Evolutionary conservation across 2,888 invertebrate genomes (phyloP), one percentile per base, ranked within the genome.

Genomic region (Cephus spinipes): DNA sequence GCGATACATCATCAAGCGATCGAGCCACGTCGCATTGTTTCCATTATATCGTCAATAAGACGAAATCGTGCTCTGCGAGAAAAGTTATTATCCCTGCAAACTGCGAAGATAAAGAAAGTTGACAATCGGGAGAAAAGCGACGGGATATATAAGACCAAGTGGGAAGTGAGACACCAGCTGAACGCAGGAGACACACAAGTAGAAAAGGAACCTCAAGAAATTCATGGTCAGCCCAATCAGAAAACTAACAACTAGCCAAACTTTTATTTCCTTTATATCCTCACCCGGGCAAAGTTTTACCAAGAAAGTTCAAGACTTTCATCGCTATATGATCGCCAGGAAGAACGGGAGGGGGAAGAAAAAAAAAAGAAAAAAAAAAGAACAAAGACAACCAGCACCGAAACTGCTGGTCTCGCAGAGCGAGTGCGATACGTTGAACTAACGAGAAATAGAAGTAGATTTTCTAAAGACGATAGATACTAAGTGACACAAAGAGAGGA

Each of bases 361-460:
- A 3, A 32, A 32, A 15, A 40, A 4, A 55, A 12, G 1, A 0
- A 15, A 4, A 4, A 15, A 15, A 55, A 9, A 23, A 23, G 23
- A 23, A 55, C 55, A 2, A 55, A 9, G 55, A 55, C 9, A 55
- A 55, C 23, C 23, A 55, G 23, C 23, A 23, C 23, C 1, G 23
- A 23, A 6, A 55, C 55, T 55, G 55, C 55, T 23, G 9, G 55
- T 9, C 23, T 55, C 9, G 55, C 23, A 55, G 23, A 55, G 23
- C 23, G 2, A 23, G 55, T 23, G 23, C 9, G 55, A 55, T 55
- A 55, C 23, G 23, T 23, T 2, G 55, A 23, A 6, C 23, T 55
- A 40, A 74, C 69, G 35, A 73, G 35, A 79, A n/a, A 76, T 68
- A 69, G n/a, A 30, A 71, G 33, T 68, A 31, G 15, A 69, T 55